Percentiles rank a stretch among this genome's conserved stretches.
phyloP scores from a whole-genome alignment of 2,113 vertebrate species.

The Phalacrocorax aristotelis region DNA sequence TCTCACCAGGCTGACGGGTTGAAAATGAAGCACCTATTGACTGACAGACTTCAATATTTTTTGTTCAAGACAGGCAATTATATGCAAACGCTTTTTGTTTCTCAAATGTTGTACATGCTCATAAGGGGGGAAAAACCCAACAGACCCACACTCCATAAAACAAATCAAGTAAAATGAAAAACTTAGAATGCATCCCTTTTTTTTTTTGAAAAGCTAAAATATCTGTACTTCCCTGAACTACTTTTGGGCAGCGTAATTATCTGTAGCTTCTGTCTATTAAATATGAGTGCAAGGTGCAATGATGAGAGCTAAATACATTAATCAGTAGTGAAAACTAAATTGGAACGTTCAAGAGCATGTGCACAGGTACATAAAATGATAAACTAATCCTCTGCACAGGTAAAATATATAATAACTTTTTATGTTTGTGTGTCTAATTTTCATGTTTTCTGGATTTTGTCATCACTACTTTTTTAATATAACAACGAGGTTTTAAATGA shows the following conservation, averaged over 20 bases:
- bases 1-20: not conserved
- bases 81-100: not conserved
- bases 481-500: slow-evolving; percentile 80
- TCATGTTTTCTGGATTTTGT: slow-evolving; percentile 71
- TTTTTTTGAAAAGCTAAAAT: not conserved
- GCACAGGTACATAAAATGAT: not conserved
- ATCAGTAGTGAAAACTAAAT: slow-evolving; percentile 14
- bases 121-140: not conserved
- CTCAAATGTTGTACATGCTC: not conserved
- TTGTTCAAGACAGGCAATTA: not conserved
- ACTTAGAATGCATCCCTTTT: not conserved
- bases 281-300: not conserved
- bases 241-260: slow-evolving; percentile 10
- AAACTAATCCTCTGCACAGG: not conserved
- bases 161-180: not conserved
- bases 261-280: slow-evolving; percentile 15
- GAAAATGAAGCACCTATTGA: slow-evolving; percentile 18
- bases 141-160: not conserved
- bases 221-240: not conserved
- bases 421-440: slow-evolving; percentile 58
- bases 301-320: not conserved
- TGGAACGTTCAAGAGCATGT: not conserved
- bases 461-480: slow-evolving; percentile 75
- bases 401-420: not conserved
- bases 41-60: not conserved